These are phyloP conservation scores for Erythrolamprus reginae DNA, from an alignment of 2,113 vertebrate genomes.

Conservation along the genomic window DNA sequence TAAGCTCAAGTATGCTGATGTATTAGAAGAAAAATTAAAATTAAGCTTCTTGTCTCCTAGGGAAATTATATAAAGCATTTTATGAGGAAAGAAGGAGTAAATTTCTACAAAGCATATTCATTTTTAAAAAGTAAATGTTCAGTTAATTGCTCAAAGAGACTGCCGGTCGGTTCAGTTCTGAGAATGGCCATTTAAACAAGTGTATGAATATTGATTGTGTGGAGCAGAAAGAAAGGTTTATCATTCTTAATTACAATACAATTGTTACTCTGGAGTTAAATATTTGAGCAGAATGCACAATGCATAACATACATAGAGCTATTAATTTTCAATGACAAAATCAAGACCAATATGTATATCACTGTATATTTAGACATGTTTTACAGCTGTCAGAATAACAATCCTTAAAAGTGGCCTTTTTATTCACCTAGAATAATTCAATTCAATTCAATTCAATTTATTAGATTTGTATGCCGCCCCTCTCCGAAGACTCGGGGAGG, in stretches of 20 bases:
- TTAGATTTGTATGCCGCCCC: too few relatives aligned
- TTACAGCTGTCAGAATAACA: background rate
- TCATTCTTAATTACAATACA: constrained; percentile 73
- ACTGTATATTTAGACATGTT: background rate
- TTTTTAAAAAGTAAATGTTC: constrained; percentile 48
- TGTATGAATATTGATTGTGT: constrained; percentile 70
- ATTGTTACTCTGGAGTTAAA: constrained; percentile 67
- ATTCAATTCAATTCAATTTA: too few relatives aligned
- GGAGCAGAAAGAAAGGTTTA: constrained; percentile 65
- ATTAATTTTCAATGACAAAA: constrained; percentile 66
- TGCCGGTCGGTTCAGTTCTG: constrained; percentile 41
- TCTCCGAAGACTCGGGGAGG: too few relatives aligned
- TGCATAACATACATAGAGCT: constrained; percentile 55
- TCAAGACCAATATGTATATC: constrained; percentile 53
- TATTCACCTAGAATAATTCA: constrained; percentile 1
- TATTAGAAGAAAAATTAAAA: constrained; percentile 6
- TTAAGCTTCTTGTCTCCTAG: background rate
- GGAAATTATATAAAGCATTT: background rate
- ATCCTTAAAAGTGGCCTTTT: background rate
- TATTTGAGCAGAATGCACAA: constrained; percentile 64
- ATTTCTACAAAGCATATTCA: constrained; percentile 4
- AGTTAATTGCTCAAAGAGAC: constrained; percentile 26
- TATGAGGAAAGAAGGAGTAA: background rate
- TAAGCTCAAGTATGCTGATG: background rate
- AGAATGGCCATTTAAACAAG: constrained; percentile 44